Base-by-base conservation (phyloP, 2,888 invertebrate genomes). In the Drosophila picticornis region DNA sequence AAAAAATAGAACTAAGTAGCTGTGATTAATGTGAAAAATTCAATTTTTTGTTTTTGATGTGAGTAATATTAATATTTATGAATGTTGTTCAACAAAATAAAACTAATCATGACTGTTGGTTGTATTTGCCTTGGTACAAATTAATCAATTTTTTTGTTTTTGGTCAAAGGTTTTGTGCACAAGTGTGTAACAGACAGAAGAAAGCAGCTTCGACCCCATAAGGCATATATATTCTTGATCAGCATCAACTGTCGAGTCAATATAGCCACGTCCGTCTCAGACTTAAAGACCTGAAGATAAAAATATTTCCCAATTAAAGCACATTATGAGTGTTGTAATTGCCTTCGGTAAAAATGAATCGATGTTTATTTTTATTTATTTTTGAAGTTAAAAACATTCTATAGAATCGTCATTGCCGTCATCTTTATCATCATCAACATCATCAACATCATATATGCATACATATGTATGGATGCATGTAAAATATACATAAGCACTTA, bases 291-390 rank as follows among this genome's bases (percentile, higher is more conserved):
- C n/a, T n/a, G n/a, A n/a, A n/a, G n/a, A n/a, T n/a, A n/a, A n/a
- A n/a, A n/a, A 56, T 62, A 43, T 43, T 74, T 63, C 51, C 22
- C 60, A 43, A 68, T 62, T 43, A 58, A 53, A 55, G 53, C 38
- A 36, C 67, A 67, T 53, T 27, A 65, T 52, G 56, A 61, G 36
- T 60, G 53, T 67, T 57, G 46, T 27, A 58, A 22, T 62, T 72
- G 66, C 50, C 50, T 75, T 85, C 51, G 81, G 75, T 84, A 72
- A 87, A 87, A 84, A 80, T 88, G 56, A 84, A 87, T 84, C 73
- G 83, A 72, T 85, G 84, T 85, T 80, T 84, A 88, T 72, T 56
- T 58, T 72, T 72, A 34, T 55, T 27, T 56, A 34, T 55, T 11
- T 56, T 27, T 56, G 11, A 72, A 87, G 76, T 75, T 72, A 80